These are phyloP conservation scores for Drosophila nr. perissopoda DNA, from an alignment of 2,888 invertebrate species.

Conservation along the genomic window DNA sequence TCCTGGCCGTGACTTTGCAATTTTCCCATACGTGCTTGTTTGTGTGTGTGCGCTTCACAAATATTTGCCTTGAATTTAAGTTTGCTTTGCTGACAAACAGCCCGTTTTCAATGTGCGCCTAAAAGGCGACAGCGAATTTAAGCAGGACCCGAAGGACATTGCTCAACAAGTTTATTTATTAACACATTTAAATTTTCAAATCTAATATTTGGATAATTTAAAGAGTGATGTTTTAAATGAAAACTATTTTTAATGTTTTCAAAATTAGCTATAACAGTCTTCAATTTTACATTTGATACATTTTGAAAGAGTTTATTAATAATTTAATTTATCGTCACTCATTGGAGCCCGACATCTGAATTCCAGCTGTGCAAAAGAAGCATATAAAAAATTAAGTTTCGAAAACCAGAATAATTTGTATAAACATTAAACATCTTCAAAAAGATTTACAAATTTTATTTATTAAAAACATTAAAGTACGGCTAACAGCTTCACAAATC, in stretches of 20 bases:
- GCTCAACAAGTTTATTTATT: not conserved
- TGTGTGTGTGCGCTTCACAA: conserved; percentile 39
- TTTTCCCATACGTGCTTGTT: not conserved
- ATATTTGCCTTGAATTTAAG: conserved; percentile 68
- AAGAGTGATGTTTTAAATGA: not conserved
- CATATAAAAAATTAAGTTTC: not conserved
- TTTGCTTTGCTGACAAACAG: conserved; percentile 39
- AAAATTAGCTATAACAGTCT: not conserved
- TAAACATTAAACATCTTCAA: not conserved
- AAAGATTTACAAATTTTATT: conserved; percentile 14
- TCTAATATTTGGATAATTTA: not conserved
- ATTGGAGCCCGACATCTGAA: not conserved
- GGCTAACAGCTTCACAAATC: not conserved
- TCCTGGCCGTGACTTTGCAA: conserved; percentile 59
- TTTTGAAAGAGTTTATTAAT: not conserved
- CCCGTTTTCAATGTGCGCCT: conserved; percentile 28
- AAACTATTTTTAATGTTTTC: not conserved
- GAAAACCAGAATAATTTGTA: not conserved
- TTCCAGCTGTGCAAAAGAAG: not conserved
- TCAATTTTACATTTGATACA: not conserved
- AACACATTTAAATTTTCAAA: conserved; percentile 1
- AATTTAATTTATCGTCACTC: not conserved
- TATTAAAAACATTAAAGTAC: conserved; percentile 17
- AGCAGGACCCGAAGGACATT: not conserved
- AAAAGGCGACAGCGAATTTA: conserved; percentile 27